Conservation (phyloP, 2,888 invertebrate genomes). For the Cenopis cana region DNA sequence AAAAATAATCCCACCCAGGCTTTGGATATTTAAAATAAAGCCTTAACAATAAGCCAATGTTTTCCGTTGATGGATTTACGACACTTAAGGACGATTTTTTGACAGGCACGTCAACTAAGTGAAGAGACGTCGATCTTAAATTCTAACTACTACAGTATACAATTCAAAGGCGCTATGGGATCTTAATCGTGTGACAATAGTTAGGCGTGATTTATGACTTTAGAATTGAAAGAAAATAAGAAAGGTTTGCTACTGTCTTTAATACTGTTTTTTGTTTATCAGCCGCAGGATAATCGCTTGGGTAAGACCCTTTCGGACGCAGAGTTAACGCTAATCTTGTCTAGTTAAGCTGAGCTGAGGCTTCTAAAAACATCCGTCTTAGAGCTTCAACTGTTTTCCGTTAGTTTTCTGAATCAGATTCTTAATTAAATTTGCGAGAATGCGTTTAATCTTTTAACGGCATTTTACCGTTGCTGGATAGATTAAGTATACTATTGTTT, state of each 20-base stretch:
- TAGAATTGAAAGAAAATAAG: constrained; percentile 34
- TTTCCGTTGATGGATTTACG: constrained; percentile 45
- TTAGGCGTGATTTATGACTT: constrained; percentile 40
- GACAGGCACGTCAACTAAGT: background rate
- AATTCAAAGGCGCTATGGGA: background rate
- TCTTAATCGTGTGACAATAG: constrained; percentile 37
- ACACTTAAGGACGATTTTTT: constrained; percentile 34
- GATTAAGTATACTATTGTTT: constrained; percentile 1
- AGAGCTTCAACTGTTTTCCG: constrained; percentile 6
- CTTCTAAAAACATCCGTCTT: constrained; percentile 37
- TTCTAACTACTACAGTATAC: background rate
- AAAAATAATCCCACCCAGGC: constrained; percentile 45
- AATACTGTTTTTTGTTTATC: constrained; percentile 41
- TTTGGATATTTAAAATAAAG: constrained; percentile 38
- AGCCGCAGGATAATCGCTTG: constrained; percentile 19
- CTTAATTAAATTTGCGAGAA: constrained; percentile 39
- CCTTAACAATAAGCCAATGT: constrained; percentile 43
- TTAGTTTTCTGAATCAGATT: constrained; percentile 30
- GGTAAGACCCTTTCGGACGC: constrained; percentile 41
- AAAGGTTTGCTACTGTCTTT: constrained; percentile 42
- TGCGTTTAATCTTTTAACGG: constrained; percentile 31
- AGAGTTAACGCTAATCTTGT: constrained; percentile 40
- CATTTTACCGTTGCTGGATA: constrained; percentile 30
- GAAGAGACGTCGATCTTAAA: constrained; percentile 1
- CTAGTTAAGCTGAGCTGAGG: constrained; percentile 33